Evolutionary conservation across 2,888 invertebrate genomes (phyloP), one percentile per base, ranked within the genome.

Genomic region (Elegia similella): DNA sequence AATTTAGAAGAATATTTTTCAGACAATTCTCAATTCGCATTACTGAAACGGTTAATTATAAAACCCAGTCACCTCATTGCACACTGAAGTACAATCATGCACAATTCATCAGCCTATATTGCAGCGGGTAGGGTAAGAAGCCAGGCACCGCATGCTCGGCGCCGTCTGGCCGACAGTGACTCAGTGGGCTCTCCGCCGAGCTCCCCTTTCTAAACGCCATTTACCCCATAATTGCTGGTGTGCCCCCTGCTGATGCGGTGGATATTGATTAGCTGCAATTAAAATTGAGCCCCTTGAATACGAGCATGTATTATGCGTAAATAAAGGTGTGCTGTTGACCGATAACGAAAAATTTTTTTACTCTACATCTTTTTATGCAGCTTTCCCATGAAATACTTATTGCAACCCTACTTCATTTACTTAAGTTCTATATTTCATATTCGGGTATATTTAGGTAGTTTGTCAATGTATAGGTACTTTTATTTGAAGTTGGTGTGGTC

Each of bases 101-200:
- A 23, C 23, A 23, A 23, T 59, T 60, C 58, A 57, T 61, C 67
- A 65, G 62, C 55, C 63, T 61, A 60, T 68, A 67, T 69, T 78
- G 74, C 67, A 73, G 66, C 56, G 68, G 73, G 73, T 65, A 73
- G 74, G 76, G 75, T 69, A 69, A 70, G 71, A 84, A 81, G 82
- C 82, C 82, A 83, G 78, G 78, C 77, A 76, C 75, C 78, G 76
- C 64, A 67, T 63, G 64, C 62, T 54, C 69, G 86, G 88, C 89
- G 89, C 88, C 89, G 88, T 86, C 88, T 86, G 78, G 89, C 59
- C 86, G 88, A 69, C 61, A 70, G 73, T 90, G 90, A 90, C 75
- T 90, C 90, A 90, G 76, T 68, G 88, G 89, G 74, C 82, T 82
- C 84, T 83, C 86, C 88, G 70, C 23, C 29, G 34, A 30, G 42